phyloP scores from a whole-genome alignment of 2,888 invertebrate genomes.

The Linnaemya tessellans region DNA sequence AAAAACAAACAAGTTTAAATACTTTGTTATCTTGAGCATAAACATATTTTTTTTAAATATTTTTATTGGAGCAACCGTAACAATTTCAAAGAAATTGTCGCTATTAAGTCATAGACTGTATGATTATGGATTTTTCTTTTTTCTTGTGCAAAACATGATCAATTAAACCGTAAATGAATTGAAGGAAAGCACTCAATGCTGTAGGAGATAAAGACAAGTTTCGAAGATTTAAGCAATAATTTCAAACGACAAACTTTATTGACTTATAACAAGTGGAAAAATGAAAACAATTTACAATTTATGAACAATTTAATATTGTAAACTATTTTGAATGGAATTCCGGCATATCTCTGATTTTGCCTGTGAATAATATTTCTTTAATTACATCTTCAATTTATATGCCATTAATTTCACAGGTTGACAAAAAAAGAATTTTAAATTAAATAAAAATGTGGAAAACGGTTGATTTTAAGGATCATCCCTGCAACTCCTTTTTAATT shows the following conservation, averaged over 20 bases:
- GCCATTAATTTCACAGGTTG: background rate
- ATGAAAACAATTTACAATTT: background rate
- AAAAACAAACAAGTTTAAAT: slow-evolving; percentile 26
- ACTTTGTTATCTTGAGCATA: slow-evolving; percentile 12
- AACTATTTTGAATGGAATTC: background rate
- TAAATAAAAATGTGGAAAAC: too few species aligned
- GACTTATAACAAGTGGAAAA: background rate
- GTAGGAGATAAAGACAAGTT: slow-evolving; percentile 18
- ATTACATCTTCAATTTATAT: background rate
- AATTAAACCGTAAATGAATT: slow-evolving; percentile 21
- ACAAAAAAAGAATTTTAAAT: too few species aligned
- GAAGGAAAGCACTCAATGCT: background rate
- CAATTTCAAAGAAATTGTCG: slow-evolving; percentile 62
- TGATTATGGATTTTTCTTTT: slow-evolving; percentile 16
- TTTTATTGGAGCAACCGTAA: slow-evolving; percentile 48
- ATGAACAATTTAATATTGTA: background rate
- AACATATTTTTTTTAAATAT: slow-evolving; percentile 8
- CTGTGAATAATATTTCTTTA: background rate
- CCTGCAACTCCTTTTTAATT: too few species aligned
- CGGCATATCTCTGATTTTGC: background rate
- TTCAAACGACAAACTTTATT: background rate
- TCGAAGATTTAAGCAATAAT: background rate
- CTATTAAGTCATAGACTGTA: slow-evolving; percentile 59
- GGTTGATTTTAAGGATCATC: too few species aligned
- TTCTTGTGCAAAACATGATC: slow-evolving; percentile 16